Conservation (phyloP, 2,113 vertebrate species). For the Strix uralensis region DNA sequence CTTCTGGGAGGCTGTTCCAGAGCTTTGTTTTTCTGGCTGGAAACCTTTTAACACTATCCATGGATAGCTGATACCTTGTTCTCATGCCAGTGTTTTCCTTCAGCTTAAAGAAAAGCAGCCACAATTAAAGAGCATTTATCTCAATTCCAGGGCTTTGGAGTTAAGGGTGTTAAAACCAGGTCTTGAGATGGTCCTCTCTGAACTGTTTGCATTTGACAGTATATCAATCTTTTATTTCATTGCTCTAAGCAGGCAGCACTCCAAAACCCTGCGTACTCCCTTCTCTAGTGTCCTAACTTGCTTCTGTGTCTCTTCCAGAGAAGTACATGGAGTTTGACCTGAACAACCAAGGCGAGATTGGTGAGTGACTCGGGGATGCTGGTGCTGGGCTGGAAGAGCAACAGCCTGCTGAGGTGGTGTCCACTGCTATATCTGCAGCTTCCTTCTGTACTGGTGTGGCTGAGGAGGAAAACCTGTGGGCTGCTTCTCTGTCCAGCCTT, state of each 20-base stretch:
- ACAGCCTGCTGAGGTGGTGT: neutral
- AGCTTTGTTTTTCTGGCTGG: slow-evolving; percentile 55
- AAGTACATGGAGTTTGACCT: slow-evolving; percentile 98
- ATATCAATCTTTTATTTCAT: neutral
- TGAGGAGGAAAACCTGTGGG: neutral
- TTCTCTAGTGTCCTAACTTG: neutral
- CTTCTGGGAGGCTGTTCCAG: slow-evolving; percentile 39
- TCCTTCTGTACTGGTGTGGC: neutral
- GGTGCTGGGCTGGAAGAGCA: neutral
- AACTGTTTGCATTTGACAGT: neutral
- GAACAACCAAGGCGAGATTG: slow-evolving; percentile 95
- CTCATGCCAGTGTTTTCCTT: slow-evolving; percentile 53
- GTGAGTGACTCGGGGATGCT: slow-evolving; percentile 77
- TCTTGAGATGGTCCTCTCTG: neutral
- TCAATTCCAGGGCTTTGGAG: neutral
- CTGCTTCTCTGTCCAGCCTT: neutral
- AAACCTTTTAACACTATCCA: neutral
- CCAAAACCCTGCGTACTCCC: neutral
- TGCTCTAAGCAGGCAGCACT: neutral
- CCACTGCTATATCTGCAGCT: neutral
- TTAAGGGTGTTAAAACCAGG: neutral
- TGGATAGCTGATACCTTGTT: slow-evolving; percentile 51
- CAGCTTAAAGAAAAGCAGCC: slow-evolving; percentile 27
- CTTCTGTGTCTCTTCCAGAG: slow-evolving; percentile 81
- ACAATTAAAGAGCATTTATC: slow-evolving; percentile 33